Conservation (phyloP, 2,113 vertebrate species). For the Pholis gunnellus region DNA sequence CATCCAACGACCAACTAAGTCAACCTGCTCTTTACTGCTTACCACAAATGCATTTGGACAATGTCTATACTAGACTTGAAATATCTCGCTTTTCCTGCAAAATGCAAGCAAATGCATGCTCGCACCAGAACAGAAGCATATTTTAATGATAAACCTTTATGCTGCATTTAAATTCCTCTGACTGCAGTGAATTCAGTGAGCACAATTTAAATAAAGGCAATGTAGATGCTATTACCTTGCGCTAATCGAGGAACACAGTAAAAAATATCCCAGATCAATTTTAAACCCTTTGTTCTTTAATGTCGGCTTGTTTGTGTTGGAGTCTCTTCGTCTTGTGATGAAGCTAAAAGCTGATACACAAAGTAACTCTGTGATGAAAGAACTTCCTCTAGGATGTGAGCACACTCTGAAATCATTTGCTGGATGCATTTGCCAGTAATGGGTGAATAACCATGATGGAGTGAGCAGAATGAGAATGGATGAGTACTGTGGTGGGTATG, state of each 20-base stretch:
- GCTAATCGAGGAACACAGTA: slow-evolving; percentile 5
- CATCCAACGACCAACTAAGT: neutral
- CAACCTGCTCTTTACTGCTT: slow-evolving; percentile 27
- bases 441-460: slow-evolving; percentile 47
- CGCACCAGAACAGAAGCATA: neutral
- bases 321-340: slow-evolving; percentile 37
- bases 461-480: slow-evolving; percentile 49
- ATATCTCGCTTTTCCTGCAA: neutral
- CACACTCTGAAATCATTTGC: slow-evolving; percentile 40
- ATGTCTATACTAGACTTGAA: neutral
- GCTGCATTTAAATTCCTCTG: neutral
- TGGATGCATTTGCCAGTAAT: slow-evolving; percentile 50
- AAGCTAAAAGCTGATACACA: slow-evolving; percentile 36
- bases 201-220: neutral
- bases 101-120: neutral
- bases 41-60: slow-evolving; percentile 27
- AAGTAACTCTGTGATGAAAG: slow-evolving; percentile 44
- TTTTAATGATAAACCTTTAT: neutral
- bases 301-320: slow-evolving; percentile 14
- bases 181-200: neutral
- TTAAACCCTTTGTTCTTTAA: slow-evolving; percentile 35
- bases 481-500: slow-evolving; percentile 11
- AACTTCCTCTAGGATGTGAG: slow-evolving; percentile 27
- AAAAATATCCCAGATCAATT: slow-evolving; percentile 21
- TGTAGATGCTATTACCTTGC: neutral